Base-by-base conservation (phyloP, 1,140 invertebrate genomes). In the Radopholus similis region DNA sequence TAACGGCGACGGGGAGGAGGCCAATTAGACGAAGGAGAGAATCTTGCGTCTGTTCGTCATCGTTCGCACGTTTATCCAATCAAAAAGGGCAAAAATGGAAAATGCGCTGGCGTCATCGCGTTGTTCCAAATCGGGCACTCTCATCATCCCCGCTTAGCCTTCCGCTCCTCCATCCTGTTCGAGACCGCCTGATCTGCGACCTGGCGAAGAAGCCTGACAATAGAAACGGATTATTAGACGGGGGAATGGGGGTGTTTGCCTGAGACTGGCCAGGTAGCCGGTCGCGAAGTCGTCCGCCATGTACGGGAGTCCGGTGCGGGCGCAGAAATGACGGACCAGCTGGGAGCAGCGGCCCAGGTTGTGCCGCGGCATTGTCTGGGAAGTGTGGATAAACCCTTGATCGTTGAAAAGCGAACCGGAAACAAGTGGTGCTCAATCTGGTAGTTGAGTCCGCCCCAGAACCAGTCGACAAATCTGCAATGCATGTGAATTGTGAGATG, bases 391-490 rank as follows among this genome's bases (percentile, higher is more conserved):
- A n/a, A n/a, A n/a, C n/a, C n/a, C n/a, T n/a, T n/a, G n/a, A n/a
- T n/a, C n/a, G n/a, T n/a, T n/a, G n/a, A n/a, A n/a, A n/a, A n/a
- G n/a, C n/a, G n/a, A n/a, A n/a, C n/a, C n/a, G 81, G 81, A 71
- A 83, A 83, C 23, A 83, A 59, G 62, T 83, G 81, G 58, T 82
- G 81, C 66, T 82, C 81, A 49, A 82, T 82, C 73, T 79, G 77
- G 59, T 83, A 83, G 59, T 83, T 83, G 13, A 83, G 62, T 32
- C 81, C 81, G 26, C 81, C 81, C 76, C 79, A 83, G 23, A 83
- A 73, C 79, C 83, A 83, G 49, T 83, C 81, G 54, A 81, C 67
- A 62, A 62, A 62, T 18, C 59, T 62, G 26, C 2, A 60, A 60
- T 38, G 21, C 18, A 42, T 15, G 1, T 42, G 8, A 44, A 47